Conservation (phyloP, 35 echinoderm and acorn worm genomes). For the Anneissia japonica region DNA sequence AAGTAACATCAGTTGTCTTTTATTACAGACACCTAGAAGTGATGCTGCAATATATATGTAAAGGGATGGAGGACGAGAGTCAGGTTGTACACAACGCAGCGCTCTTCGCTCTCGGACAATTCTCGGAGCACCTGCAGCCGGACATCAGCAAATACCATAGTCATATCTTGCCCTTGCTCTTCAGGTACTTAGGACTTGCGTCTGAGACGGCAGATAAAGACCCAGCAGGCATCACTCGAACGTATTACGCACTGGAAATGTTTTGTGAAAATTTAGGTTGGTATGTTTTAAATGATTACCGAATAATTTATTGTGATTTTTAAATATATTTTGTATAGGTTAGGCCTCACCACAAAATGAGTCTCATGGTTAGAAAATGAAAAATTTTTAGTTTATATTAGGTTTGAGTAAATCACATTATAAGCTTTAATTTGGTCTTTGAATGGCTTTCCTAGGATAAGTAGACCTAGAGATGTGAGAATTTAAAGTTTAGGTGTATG, state of each 20-base stretch:
- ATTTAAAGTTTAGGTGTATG: too few relatives aligned
- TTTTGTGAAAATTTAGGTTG: slow-evolving; percentile 98
- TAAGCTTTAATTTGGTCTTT: too few relatives aligned
- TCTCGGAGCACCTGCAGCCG: slow-evolving; percentile 87
- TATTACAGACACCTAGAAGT: slow-evolving; percentile 66
- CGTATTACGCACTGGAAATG: slow-evolving; percentile 96
- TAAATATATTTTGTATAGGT: background rate
- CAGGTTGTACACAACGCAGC: slow-evolving; percentile 69
- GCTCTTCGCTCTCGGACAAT: slow-evolving; percentile 91
- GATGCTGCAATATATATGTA: slow-evolving; percentile 73
- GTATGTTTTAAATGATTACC: background rate
- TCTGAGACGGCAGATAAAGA: slow-evolving; percentile 56
- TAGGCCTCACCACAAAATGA: too few relatives aligned
- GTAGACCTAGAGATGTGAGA: too few relatives aligned
- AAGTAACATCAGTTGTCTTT: too few relatives aligned
- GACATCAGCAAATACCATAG: slow-evolving; percentile 88
- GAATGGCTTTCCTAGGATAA: too few relatives aligned
- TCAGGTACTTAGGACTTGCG: slow-evolving; percentile 61
- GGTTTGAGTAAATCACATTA: too few relatives aligned
- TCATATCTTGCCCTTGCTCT: slow-evolving; percentile 75
- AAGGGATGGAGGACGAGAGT: slow-evolving; percentile 55
- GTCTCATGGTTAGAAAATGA: too few relatives aligned
- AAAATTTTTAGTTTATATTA: too few relatives aligned
- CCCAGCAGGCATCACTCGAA: slow-evolving; percentile 69
- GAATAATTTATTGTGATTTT: background rate